Evolutionary conservation across 2,888 invertebrate species (phyloP), one percentile per base, ranked within the genome.

Genomic region (Melipona bicolor): DNA sequence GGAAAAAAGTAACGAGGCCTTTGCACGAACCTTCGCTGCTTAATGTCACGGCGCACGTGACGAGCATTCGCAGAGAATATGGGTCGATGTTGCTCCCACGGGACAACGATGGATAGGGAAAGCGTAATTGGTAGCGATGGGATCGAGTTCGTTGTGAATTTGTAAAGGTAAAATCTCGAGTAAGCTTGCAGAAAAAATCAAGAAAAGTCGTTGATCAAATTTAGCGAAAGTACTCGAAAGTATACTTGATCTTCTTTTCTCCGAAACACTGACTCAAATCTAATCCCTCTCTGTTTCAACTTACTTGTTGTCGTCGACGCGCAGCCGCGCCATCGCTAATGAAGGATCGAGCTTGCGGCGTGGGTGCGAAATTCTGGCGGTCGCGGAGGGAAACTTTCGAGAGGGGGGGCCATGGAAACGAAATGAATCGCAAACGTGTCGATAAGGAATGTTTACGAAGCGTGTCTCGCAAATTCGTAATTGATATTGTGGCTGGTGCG

Each of bases 1-100:
- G n/a, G 27, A 71, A 43, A 61, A 49, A 27, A 83, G 83, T 80
- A 88, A 88, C 81, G 86, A 77, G 67, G 59, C 72, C 69, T 64
- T 79, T 73, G 13, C 77, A 65, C 64, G 85, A 71, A 61, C 36
- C 43, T 43, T 43, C 43, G 59, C 77, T 76, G 62, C 74, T 81
- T 79, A 80, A 80, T 76, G 75, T 82, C 69, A 27, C 59, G 64
- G 49, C 71, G 43, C 77, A 56, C 54, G 36, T 5, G 11, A 4
- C 5, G 36, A 5, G 15, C 6, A 72, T 77, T 43, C 56, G 4
- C 1, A n/a, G 49, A 59, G 43, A 72, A 82, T 77, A 77, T 81
- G 56, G 82, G 77, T 59, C 83, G 72, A 36, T 32, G 61, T 13
- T 32, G 67, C 54, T 24, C 43, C 77, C 61, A 69, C 77, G 61